phyloP scores from a whole-genome alignment of 2,888 invertebrate genomes.

The Strigamia crassipes region DNA sequence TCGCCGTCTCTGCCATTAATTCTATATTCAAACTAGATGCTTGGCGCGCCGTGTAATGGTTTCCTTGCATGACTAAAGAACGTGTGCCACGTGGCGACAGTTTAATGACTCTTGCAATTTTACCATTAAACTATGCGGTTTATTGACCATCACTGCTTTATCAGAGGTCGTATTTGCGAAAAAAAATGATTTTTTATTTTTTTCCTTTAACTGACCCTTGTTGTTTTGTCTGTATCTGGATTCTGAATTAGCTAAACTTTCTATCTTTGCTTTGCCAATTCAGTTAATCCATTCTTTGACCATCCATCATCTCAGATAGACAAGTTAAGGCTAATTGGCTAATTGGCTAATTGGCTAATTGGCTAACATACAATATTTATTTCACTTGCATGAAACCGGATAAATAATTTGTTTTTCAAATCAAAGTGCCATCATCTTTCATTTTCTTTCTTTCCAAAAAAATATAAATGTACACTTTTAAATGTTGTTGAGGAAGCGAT shows the following conservation, averaged over 20 bases:
- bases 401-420: background rate
- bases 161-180: slow-evolving; percentile 25
- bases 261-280: background rate
- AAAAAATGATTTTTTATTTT: background rate
- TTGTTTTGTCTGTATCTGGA: no score
- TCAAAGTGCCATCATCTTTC: background rate
- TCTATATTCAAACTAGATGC: slow-evolving; percentile 31
- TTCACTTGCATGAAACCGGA: slow-evolving; percentile 23
- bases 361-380: slow-evolving; percentile 32
- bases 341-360: no score
- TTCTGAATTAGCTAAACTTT: no score
- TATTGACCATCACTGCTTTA: slow-evolving; percentile 39
- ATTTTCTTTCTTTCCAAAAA: no score
- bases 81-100: slow-evolving; percentile 41
- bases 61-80: slow-evolving; percentile 37
- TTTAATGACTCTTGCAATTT: slow-evolving; percentile 41
- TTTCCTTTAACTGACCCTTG: background rate
- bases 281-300: background rate
- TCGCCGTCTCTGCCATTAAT: slow-evolving; percentile 37
- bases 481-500: background rate
- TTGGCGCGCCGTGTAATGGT: slow-evolving; percentile 37
- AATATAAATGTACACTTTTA: no score
- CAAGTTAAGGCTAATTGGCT: no score
- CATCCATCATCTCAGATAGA: no score
- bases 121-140: slow-evolving; percentile 35